phyloP scores from a whole-genome alignment of 1,140 invertebrate genomes.

The Teleopsis dalmanni region DNA sequence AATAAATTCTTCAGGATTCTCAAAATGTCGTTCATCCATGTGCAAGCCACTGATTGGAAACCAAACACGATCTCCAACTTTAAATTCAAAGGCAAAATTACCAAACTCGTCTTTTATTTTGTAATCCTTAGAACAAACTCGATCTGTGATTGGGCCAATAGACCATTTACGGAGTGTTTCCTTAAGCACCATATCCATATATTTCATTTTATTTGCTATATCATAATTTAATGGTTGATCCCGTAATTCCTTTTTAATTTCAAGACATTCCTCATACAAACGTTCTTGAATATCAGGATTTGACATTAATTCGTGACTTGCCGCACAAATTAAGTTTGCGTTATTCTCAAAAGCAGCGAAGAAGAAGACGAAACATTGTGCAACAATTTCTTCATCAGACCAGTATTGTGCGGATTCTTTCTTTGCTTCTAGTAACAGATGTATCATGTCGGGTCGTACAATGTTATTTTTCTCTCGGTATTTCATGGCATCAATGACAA shows the following conservation, averaged over 20 bases:
- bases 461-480: conserved; percentile 40
- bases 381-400: conserved; percentile 49
- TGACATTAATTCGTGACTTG: conserved; percentile 47
- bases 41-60: conserved; percentile 42
- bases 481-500: conserved; percentile 41
- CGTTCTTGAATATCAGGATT: conserved; percentile 53
- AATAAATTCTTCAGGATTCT: conserved; percentile 46
- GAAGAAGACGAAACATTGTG: conserved; percentile 47
- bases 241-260: conserved; percentile 32
- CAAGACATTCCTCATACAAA: conserved; percentile 51
- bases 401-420: conserved; percentile 38
- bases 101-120: neutral
- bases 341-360: conserved; percentile 58
- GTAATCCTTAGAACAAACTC: conserved; percentile 50
- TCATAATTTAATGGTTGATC: conserved; percentile 45
- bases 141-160: conserved; percentile 45
- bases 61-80: conserved; percentile 16
- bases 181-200: conserved; percentile 56
- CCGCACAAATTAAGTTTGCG: conserved; percentile 48
- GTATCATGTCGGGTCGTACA: conserved; percentile 45
- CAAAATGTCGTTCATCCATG: conserved; percentile 46
- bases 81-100: conserved; percentile 3
- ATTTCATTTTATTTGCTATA: conserved; percentile 52
- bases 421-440: conserved; percentile 44
- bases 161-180: conserved; percentile 56